These are phyloP conservation scores for Aphelenchoides avenae DNA, from an alignment of 1,140 invertebrate genomes.

Conservation along the genomic window DNA sequence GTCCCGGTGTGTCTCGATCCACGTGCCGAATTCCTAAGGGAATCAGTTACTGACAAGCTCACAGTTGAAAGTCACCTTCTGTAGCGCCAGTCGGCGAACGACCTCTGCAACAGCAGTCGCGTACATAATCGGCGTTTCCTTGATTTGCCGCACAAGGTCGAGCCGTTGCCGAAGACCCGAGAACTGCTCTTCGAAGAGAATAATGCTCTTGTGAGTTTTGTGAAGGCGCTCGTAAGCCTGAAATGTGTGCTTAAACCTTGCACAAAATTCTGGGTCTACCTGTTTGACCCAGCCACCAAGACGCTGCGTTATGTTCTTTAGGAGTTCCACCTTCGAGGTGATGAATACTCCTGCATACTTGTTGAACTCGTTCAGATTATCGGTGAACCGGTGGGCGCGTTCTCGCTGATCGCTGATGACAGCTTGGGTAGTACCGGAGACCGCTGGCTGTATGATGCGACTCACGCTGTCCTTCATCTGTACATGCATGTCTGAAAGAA, in stretches of 20 bases:
- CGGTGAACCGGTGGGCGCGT: conserved; percentile 12
- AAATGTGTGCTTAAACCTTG: conserved; percentile 4
- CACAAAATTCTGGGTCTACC: conserved; percentile 3
- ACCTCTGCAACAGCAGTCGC: conserved; percentile 44
- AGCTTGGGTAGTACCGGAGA: conserved; percentile 18
- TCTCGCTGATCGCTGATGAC: conserved; percentile 20
- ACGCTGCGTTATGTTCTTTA: conserved; percentile 32
- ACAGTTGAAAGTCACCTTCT: conserved; percentile 18
- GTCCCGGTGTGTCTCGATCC: conserved; percentile 24
- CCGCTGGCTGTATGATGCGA: conserved; percentile 18
- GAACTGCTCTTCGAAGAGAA: conserved; percentile 35
- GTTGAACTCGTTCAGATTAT: conserved; percentile 16
- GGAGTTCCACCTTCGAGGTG: conserved; percentile 30
- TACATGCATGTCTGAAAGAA: conserved; percentile 12
- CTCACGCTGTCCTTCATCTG: conserved; percentile 10
- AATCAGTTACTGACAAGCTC: neutral
- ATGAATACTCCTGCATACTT: conserved; percentile 24
- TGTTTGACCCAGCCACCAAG: conserved; percentile 35
- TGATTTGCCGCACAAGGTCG: conserved; percentile 41
- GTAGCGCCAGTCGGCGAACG: conserved; percentile 29
- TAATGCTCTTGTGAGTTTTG: conserved; percentile 28
- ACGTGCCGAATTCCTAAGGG: conserved; percentile 27
- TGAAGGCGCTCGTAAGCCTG: conserved; percentile 36
- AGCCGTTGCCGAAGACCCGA: conserved; percentile 35
- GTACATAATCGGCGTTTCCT: conserved; percentile 42